Evolutionary conservation across 2,113 vertebrate genomes (phyloP).

Genomic region (Podarcis cretensis): DNA sequence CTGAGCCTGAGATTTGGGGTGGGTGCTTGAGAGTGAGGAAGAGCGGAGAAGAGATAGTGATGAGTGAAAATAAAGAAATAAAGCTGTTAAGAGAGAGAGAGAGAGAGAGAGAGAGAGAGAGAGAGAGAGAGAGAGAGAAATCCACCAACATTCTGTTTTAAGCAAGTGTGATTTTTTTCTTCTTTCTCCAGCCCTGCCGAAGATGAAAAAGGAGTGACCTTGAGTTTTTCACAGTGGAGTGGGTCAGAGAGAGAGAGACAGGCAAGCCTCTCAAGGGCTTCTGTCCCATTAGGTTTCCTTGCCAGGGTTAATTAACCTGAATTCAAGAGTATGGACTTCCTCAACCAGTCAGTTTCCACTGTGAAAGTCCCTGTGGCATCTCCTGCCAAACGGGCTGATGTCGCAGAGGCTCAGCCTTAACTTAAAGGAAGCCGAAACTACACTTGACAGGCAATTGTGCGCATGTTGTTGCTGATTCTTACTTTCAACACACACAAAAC

Average conservation of each 20-base stretch:
- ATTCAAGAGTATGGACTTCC: background rate
- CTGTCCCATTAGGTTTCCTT: background rate
- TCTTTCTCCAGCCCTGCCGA: background rate
- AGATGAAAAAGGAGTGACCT: background rate
- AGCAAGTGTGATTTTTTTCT: background rate
- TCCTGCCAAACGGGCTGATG: background rate
- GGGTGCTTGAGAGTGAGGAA: too few species aligned
- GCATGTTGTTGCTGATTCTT: background rate
- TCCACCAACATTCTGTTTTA: background rate
- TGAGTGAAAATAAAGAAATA: background rate
- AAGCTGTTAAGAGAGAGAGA: too few species aligned
- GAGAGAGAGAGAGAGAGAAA: too few species aligned
- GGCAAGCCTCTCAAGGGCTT: background rate
- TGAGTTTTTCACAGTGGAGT: background rate
- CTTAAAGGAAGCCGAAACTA: background rate
- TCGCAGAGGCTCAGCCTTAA: background rate
- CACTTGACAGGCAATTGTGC: background rate
- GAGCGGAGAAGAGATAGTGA: too few species aligned
- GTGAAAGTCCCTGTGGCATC: background rate
- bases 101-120: accelerated
- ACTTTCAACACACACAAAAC: background rate
- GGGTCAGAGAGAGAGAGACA: background rate
- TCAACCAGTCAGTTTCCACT: background rate
- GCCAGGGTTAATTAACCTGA: slow-evolving; percentile 1
- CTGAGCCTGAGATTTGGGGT: background rate